Base-by-base conservation (phyloP, 2,113 vertebrate species). In the Fregetta grallaria region DNA sequence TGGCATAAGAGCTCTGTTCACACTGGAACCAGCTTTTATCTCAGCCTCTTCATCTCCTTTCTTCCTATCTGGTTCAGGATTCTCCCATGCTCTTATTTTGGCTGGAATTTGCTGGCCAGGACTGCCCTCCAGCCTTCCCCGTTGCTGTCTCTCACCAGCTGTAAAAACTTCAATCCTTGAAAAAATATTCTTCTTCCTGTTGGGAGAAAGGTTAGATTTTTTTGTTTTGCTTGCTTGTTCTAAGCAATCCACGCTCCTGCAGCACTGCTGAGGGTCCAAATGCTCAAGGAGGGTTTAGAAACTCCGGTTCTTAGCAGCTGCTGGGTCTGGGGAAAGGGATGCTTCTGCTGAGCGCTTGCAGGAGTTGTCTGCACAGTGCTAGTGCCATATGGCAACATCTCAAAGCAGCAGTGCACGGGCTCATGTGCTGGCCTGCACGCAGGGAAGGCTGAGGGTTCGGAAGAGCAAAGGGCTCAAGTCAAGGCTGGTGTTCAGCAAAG, bases 181-280 rank as follows among this genome's bases (percentile, higher is more conserved):
- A 67, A 90, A 85, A 92, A 96, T 87, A 84, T 94, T 95, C 92
- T 47, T 44, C 97, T 95, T 95, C 91, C 97, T 92, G 86, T 89
- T 94, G 62, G 66, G 90, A 91, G 86, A 67, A 80, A 94, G 44
- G 61, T 92, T 89, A 52, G 30, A 3, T 36, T 56, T 79, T 87
- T n/a, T 3, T 5, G 18, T 49, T 13, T 29, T 53, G 44, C 61
- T 94, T 85, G 70, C 77, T 88, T n/a, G 38, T 67, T 84, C 65
- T 63, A 8, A 66, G 26, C 42, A 38, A 21, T 36, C 68, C 56
- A 3, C 0, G 9, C 83, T 92, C 56, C 61, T 56, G 86, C 65
- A 40, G 91, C 74, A 11, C 85, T 58, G 74, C 82, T 88, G 96
- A 92, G 85, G 85, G 82, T 72, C 88, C 15, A 1, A 6, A 3